A percentile compares a stretch with the other conserved stretches of the same genome.
phyloP scores from a whole-genome alignment of 35 echinoderm and acorn worm species.

The Lytechinus pictus region DNA sequence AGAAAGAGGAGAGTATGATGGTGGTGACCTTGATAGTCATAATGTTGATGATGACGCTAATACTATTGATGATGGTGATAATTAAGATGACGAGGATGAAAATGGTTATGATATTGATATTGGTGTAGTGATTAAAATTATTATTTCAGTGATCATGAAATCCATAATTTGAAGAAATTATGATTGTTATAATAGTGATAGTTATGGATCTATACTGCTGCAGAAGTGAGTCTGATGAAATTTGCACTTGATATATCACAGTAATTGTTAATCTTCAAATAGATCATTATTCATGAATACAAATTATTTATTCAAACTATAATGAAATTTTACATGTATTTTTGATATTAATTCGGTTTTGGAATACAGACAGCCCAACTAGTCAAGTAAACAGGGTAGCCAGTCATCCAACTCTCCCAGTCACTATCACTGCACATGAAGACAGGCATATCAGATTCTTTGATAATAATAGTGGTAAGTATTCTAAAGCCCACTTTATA shows the following conservation, averaged over 20 bases:
- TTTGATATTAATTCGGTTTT: neutral
- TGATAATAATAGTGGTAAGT: constrained; percentile 98
- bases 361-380: constrained; percentile 45
- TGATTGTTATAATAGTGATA: neutral
- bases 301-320: too few species aligned
- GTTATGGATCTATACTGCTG: neutral
- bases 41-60: neutral
- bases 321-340: neutral
- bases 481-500: neutral
- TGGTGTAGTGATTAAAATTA: neutral
- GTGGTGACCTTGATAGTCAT: neutral
- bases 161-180: neutral
- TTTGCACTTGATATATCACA: too few species aligned
- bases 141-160: neutral
- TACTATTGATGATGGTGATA: neutral
- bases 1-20: neutral
- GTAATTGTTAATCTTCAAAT: too few species aligned
- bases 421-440: constrained; percentile 99
- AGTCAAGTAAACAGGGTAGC: constrained; percentile 91
- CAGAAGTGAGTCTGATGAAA: too few species aligned
- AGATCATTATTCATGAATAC: too few species aligned
- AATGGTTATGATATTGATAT: neutral
- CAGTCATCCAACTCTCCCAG: constrained; percentile 96
- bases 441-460: constrained; percentile 99
- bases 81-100: neutral